These are phyloP conservation scores for Mizuhopecten yessoensis DNA, from an alignment of 1,140 invertebrate genomes.

Conservation along the genomic window DNA sequence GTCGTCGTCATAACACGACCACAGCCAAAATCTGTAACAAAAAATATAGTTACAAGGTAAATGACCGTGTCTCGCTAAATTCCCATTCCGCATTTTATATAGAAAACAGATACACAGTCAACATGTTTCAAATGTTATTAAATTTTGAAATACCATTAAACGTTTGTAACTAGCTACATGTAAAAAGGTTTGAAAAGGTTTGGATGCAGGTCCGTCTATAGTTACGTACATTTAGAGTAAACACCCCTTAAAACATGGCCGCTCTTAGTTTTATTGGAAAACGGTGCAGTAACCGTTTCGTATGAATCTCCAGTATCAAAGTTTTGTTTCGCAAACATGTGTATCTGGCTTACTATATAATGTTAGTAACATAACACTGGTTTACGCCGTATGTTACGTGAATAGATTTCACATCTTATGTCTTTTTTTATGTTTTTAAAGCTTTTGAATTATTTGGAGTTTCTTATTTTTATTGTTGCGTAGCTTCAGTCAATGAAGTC, in stretches of 20 bases:
- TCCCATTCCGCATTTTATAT: background rate
- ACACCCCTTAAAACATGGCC: background rate
- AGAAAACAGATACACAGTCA: no score
- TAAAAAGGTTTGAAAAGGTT: background rate
- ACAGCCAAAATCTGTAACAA: no score
- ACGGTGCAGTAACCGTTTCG: background rate
- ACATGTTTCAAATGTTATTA: no score
- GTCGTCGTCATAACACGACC: no score
- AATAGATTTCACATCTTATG: background rate
- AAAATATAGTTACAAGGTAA: background rate
- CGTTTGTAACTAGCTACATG: background rate
- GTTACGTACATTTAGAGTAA: background rate
- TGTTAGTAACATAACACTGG: background rate
- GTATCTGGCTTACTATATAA: background rate
- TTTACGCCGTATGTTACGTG: background rate
- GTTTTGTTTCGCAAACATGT: background rate
- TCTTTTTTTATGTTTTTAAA: slow-evolving; percentile 19
- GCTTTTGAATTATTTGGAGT: background rate
- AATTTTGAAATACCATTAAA: background rate
- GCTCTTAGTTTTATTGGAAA: background rate
- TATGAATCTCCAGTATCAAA: slow-evolving; percentile 17
- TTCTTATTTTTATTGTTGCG: background rate
- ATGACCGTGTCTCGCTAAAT: background rate
- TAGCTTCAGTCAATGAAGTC: background rate
- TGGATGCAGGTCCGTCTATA: background rate